Base-by-base conservation (phyloP, 64 coral and sea anemone species). In the Pocillopora verrucosa region DNA sequence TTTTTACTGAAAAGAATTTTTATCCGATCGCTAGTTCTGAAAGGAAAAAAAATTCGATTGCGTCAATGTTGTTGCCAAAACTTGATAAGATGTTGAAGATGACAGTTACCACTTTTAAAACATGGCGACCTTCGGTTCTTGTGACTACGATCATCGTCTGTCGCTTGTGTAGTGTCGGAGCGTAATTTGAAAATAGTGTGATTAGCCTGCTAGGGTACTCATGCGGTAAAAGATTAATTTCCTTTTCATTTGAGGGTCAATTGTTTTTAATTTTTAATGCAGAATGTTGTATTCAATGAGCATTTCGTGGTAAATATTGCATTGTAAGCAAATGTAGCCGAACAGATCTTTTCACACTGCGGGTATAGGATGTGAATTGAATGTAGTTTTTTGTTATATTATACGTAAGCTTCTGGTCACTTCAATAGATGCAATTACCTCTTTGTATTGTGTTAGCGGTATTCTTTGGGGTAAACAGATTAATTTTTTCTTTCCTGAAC, bases 131-230 rank as follows among this genome's bases (percentile, higher is more conserved):
- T 36, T 81, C 59, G 5, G n/a, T 62, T 36, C 16, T 4, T 12
- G 16, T 14, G 26, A 62, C 41, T 7, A 7, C 41, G 41, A 51
- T 51, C 41, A 51, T 13, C 26, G 16, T 26, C 13, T 63, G 7
- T 79, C 59, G n/a, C 30, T 81, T 81, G 25, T 81, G 16, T 81
- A 5, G 35, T 16, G 15, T 59, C 26, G 16, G 13, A 9, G 11
- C 4, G 15, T 79, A 60, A 79, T 79, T 61, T 62, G 25, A 30
- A 80, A 80, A 35, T 35, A 36, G 58, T 36, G 14, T 34, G n/a
- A 62, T 79, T 79, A 59, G 25, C 22, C 26, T 79, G 79, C 79
- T 62, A 81, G 79, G 61, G 13, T 81, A 17, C 79, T 26, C 79
- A 81, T 61, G 79, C 62, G 79, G 79, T 62, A 81, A 81, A 17